A percentile compares a stretch with the other conserved stretches of the same genome.
These are phyloP conservation scores for Caranx ignobilis DNA, from an alignment of 2,113 vertebrate species.

Conservation along the genomic window DNA sequence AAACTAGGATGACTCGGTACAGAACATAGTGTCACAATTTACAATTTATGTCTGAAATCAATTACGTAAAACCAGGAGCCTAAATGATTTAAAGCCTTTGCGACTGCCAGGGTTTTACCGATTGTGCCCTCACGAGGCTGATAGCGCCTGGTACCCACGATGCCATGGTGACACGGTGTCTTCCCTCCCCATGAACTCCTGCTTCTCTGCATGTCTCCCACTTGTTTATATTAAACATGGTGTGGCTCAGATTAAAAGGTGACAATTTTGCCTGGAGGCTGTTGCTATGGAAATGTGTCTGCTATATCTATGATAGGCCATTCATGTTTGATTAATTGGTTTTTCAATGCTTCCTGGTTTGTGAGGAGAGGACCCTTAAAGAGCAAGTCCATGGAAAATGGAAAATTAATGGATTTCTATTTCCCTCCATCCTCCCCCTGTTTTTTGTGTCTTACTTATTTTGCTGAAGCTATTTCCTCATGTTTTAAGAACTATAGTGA, in stretches of 20 bases:
- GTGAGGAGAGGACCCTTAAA: conserved; percentile 85
- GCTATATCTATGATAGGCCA: conserved; percentile 86
- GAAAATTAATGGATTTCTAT: conserved; percentile 84
- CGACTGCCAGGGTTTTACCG: not conserved
- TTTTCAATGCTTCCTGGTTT: conserved; percentile 86
- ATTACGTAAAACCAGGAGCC: not conserved
- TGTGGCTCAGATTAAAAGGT: conserved; percentile 83
- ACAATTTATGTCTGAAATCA: not conserved
- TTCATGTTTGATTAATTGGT: conserved; percentile 90
- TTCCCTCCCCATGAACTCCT: conserved; percentile 27
- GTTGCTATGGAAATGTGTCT: conserved; percentile 87
- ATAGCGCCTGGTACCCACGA: conserved; percentile 9
- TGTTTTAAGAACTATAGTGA: conserved; percentile 79
- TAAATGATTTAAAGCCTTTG: not conserved
- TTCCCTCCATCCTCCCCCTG: conserved; percentile 52
- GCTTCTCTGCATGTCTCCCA: conserved; percentile 58
- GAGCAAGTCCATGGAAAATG: conserved; percentile 85
- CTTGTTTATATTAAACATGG: conserved; percentile 84
- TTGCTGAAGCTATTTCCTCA: conserved; percentile 71
- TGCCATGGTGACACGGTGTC: conserved; percentile 8
- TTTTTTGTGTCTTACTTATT: conserved; percentile 49
- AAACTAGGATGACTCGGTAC: no score
- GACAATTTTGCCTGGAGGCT: conserved; percentile 82
- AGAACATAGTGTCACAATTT: not conserved
- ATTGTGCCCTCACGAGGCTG: not conserved